These are phyloP conservation scores for Telenomus remus DNA, from an alignment of 1,140 invertebrate genomes.

Conservation along the genomic window DNA sequence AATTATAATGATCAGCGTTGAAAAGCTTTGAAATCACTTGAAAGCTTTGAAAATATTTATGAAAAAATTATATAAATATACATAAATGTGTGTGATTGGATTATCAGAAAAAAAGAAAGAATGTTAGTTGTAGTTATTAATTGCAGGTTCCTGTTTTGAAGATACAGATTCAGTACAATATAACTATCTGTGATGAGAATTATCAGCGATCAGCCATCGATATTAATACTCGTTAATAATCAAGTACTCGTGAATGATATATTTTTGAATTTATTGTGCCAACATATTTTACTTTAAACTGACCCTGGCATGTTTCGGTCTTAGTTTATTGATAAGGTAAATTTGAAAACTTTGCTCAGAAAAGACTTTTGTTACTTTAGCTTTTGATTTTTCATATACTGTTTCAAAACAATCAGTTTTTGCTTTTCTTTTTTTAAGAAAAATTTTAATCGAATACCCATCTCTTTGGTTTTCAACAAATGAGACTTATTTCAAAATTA, in stretches of 20 bases:
- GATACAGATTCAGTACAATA: conserved; percentile 64
- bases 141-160: conserved; percentile 72
- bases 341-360: neutral
- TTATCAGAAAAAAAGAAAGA: neutral
- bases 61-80: too few species aligned
- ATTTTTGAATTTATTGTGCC: neutral
- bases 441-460: too few species aligned
- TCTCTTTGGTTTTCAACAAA: too few species aligned
- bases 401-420: too few species aligned
- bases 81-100: too few species aligned
- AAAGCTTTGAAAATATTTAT: too few species aligned
- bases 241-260: conserved; percentile 59
- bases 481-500: too few species aligned
- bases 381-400: too few species aligned
- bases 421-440: too few species aligned
- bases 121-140: conserved; percentile 3
- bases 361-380: too few species aligned
- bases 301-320: neutral
- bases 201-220: conserved; percentile 55
- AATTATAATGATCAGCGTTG: too few species aligned
- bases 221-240: conserved; percentile 55
- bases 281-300: neutral
- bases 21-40: too few species aligned
- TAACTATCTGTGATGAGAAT: conserved; percentile 59
- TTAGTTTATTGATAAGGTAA: neutral